phyloP scores from a whole-genome alignment of 2,888 invertebrate genomes.

The Perizoma flavofasciatum region DNA sequence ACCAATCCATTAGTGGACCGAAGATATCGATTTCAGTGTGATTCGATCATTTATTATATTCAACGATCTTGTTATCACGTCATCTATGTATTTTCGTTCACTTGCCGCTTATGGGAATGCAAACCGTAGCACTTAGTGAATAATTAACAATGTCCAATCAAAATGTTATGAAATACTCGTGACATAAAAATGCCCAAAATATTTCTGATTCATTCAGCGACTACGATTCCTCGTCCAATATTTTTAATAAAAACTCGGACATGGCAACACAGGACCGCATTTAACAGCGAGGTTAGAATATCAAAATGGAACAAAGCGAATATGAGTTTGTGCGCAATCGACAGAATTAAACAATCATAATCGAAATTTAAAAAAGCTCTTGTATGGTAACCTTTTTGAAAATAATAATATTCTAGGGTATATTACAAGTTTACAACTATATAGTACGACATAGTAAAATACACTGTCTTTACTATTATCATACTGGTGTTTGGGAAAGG shows the following conservation, averaged over 20 bases:
- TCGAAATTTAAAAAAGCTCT: too few species aligned
- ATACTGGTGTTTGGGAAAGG: too few species aligned
- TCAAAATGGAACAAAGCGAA: neutral
- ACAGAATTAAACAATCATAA: too few species aligned
- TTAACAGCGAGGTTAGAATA: neutral
- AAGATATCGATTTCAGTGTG: conserved; percentile 4
- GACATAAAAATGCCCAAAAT: conserved; percentile 8
- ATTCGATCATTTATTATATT: neutral
- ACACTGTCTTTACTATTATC: too few species aligned
- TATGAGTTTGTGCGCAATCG: neutral
- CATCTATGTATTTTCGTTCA: too few species aligned
- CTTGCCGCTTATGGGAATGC: too few species aligned
- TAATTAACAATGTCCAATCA: conserved; percentile 1
- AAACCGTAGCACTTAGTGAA: neutral
- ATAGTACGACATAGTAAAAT: too few species aligned
- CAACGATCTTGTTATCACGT: too few species aligned
- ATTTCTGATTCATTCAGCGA: conserved; percentile 9
- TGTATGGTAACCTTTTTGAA: too few species aligned
- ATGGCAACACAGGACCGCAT: conserved; percentile 6
- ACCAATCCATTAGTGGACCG: conserved; percentile 14
- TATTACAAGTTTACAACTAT: too few species aligned
- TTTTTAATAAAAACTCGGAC: conserved; percentile 31
- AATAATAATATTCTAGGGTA: too few species aligned
- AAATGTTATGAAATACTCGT: conserved; percentile 7
- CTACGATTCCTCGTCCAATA: conserved; percentile 10